phyloP scores from a whole-genome alignment of 2,888 invertebrate species.

The Athalia cordata region DNA sequence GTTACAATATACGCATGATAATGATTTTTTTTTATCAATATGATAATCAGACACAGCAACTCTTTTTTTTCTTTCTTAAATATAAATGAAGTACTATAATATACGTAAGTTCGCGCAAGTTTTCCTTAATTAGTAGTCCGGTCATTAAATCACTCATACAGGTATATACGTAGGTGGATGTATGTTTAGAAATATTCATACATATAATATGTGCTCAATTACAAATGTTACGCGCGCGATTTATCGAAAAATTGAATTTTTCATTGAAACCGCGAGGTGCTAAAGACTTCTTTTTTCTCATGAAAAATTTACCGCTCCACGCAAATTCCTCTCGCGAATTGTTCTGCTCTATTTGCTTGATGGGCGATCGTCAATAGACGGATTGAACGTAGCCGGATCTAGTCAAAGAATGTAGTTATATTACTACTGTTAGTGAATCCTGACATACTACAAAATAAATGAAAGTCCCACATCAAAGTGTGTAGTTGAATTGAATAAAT shows the following conservation, averaged over 20 bases:
- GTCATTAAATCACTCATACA: too few species aligned
- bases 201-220: too few species aligned
- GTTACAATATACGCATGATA: background rate
- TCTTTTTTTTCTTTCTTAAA: background rate
- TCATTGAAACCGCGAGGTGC: too few species aligned
- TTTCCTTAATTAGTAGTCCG: background rate
- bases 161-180: too few species aligned
- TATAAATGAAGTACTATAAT: background rate
- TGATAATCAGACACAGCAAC: background rate
- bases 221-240: too few species aligned
- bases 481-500: too few species aligned
- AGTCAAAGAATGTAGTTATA: slow-evolving; percentile 15
- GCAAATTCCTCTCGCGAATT: slow-evolving; percentile 21
- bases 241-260: too few species aligned
- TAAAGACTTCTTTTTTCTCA: background rate
- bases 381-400: slow-evolving; percentile 36
- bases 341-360: slow-evolving; percentile 35
- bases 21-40: background rate
- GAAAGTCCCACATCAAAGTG: too few species aligned
- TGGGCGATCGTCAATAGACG: slow-evolving; percentile 15
- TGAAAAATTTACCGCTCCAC: background rate
- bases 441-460: slow-evolving; percentile 3
- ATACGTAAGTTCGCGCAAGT: background rate
- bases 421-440: background rate
- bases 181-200: too few species aligned